Base-by-base conservation (phyloP, 2,888 invertebrate species). In the Orchesellides sinensis region DNA sequence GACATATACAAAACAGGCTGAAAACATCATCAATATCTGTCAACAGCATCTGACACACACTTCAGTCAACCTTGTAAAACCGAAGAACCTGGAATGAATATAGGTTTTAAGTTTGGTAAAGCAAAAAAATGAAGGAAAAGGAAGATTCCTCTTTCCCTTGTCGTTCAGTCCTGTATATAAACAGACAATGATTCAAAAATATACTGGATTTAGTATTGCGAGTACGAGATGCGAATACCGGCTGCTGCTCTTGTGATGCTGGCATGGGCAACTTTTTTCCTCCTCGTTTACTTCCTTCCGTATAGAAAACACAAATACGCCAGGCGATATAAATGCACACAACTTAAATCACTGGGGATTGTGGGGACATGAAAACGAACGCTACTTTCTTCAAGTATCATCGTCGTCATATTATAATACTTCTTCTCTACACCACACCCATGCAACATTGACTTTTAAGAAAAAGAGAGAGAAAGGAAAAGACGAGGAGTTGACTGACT, bases 21-120 rank as follows among this genome's bases (percentile, higher is more conserved):
- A 83, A 84, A 85, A 87, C 86, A 85, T 87, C 87, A 87, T 87
- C 86, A 87, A 87, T 87, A 87, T 86, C 86, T 86, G 87, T 87
- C 87, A 87, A 74, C 83, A 85, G 82, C 87, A 87, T 87, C 86
- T 87, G 87, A 83, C 83, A 86, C 84, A 81, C 79, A 77, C 75
- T 79, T 83, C 81, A 85, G 74, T 75, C 69, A 69, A 70, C 70
- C 74, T 81, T 77, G 68, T n/a, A 77, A 75, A 77, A 72, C 80
- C 80, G 65, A n/a, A n/a, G n/a, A 78, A 78, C 78, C 68, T 78
- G 68, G 69, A 69, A 78, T 69, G 49, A 69, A 78, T 69, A 40
- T 54, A n/a, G 2, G 52, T 52, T 8, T 19, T 52, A n/a, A n/a
- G 19, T 17, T 40, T 40, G 40, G 40, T 10, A 52, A 52, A 49